Percentiles rank a stretch among this genome's conserved stretches.
Conservation (phyloP, 2,888 invertebrate genomes). For the Cheilosia impressa region DNA sequence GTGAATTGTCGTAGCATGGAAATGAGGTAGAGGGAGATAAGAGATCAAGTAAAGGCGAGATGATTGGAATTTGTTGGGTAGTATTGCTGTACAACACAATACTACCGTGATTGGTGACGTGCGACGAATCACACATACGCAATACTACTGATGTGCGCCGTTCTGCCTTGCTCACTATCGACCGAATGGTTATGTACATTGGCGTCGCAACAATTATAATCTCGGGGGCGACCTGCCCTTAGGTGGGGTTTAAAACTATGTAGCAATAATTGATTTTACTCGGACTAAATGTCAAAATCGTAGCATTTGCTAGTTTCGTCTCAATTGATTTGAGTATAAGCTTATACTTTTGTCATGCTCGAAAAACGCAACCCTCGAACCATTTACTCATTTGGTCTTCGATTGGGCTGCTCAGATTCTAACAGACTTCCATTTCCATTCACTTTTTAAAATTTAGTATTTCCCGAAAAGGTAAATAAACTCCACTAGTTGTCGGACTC, state of each 20-base stretch:
- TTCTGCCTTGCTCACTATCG: constrained; percentile 48
- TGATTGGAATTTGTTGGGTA: constrained; percentile 38
- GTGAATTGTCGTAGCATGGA: neutral
- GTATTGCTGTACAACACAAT: constrained; percentile 31
- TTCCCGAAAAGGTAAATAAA: too few relatives aligned
- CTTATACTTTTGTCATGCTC: too few relatives aligned
- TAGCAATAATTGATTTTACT: too few relatives aligned
- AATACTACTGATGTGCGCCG: constrained; percentile 54
- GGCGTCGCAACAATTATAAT: constrained; percentile 10
- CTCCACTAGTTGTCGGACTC: too few relatives aligned
- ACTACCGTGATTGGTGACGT: constrained; percentile 32
- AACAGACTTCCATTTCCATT: too few relatives aligned
- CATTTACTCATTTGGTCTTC: too few relatives aligned
- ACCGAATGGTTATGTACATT: constrained; percentile 13
- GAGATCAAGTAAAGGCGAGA: constrained; percentile 4
- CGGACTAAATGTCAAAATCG: too few relatives aligned
- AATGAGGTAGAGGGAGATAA: constrained; percentile 10
- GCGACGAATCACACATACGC: constrained; percentile 55
- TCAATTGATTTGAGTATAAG: too few relatives aligned
- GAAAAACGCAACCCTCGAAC: too few relatives aligned
- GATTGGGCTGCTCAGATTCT: too few relatives aligned
- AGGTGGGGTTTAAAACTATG: neutral
- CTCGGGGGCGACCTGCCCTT: neutral
- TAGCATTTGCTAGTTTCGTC: too few relatives aligned
- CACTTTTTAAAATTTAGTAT: too few relatives aligned